A percentile compares a stretch with the other conserved stretches of the same genome.
phyloP scores from a whole-genome alignment of 2,113 vertebrate species.

The Damaliscus lunatus region DNA sequence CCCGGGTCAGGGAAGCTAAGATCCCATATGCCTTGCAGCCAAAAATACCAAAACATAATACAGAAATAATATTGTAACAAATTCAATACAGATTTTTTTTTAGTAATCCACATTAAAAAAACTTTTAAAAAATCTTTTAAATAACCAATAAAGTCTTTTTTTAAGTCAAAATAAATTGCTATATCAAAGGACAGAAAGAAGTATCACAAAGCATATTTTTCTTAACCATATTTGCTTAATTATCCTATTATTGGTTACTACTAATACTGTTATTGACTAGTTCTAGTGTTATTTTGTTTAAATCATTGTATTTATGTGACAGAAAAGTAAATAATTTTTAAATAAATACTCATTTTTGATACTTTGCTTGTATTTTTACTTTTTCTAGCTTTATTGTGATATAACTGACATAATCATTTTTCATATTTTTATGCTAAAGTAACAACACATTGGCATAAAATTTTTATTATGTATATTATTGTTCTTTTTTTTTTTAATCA shows the following conservation, averaged over 20 bases:
- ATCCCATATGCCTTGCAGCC: neutral
- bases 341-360: neutral
- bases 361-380: neutral
- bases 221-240: neutral
- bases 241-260: neutral
- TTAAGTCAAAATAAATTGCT: neutral
- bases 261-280: neutral
- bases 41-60: neutral
- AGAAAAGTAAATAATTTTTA: neutral
- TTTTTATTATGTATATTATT: neutral
- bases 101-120: neutral
- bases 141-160: neutral
- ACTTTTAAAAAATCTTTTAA: neutral
- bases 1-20: neutral
- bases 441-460: neutral
- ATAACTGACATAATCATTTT: neutral
- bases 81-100: neutral
- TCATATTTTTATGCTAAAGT: neutral
- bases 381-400: neutral
- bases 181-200: neutral
- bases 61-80: neutral
- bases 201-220: slow-evolving; percentile 10
- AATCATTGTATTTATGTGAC: neutral
- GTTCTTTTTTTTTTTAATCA: neutral
- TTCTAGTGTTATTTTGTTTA: neutral